These are phyloP conservation scores for Tachypleus tridentatus DNA, from an alignment of 1,140 invertebrate genomes.

Conservation along the genomic window DNA sequence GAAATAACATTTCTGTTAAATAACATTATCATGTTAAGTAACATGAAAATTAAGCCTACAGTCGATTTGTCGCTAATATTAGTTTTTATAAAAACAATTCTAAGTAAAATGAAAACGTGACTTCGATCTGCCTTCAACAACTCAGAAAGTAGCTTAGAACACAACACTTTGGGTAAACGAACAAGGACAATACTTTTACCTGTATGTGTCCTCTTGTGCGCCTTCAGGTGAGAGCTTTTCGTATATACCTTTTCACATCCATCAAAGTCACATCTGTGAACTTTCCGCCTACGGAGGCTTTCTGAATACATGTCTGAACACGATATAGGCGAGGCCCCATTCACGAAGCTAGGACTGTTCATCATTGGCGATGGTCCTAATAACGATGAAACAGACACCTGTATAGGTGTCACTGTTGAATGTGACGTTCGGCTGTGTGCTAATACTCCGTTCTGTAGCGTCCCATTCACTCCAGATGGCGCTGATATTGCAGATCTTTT, in stretches of 20 bases:
- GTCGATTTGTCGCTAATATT: too few relatives aligned
- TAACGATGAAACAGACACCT: background rate
- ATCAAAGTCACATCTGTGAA: constrained; percentile 73
- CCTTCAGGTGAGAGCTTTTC: constrained; percentile 86
- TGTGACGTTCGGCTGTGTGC: background rate
- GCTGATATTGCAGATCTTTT: background rate
- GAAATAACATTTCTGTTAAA: too few relatives aligned
- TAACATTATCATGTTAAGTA: too few relatives aligned
- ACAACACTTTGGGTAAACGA: too few relatives aligned
- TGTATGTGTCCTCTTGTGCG: constrained; percentile 82
- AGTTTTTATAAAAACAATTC: too few relatives aligned
- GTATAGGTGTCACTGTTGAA: too few relatives aligned
- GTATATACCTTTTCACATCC: constrained; percentile 91
- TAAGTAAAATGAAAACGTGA: too few relatives aligned
- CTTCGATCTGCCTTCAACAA: too few relatives aligned
- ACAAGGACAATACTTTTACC: constrained; percentile 40
- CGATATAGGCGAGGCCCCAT: constrained; percentile 13
- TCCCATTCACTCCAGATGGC: constrained; percentile 6
- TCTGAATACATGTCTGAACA: constrained; percentile 30
- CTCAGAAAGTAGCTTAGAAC: too few relatives aligned
- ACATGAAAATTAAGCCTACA: too few relatives aligned
- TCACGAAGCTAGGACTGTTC: constrained; percentile 7
- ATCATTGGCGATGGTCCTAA: background rate
- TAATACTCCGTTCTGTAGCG: constrained; percentile 7
- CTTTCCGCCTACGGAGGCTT: constrained; percentile 52